Percentiles rank a stretch among this genome's conserved stretches.
These are phyloP conservation scores for Loris lydekkerianus DNA, from an alignment of 2,797 vertebrate species.

Conservation along the genomic window DNA sequence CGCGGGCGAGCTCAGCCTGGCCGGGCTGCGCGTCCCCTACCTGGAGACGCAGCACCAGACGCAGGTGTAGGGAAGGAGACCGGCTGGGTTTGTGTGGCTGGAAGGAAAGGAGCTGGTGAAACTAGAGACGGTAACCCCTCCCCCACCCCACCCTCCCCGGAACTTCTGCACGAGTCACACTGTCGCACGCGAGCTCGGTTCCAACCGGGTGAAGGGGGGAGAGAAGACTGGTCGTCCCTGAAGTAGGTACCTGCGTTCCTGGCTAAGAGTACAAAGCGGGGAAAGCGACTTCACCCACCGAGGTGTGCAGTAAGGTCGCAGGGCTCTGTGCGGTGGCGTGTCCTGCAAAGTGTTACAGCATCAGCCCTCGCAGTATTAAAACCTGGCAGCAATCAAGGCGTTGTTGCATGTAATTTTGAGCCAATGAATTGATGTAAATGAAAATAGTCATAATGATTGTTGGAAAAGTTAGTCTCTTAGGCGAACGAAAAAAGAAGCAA, in stretches of 20 bases:
- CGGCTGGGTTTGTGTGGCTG: slow-evolving; percentile 74
- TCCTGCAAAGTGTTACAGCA: slow-evolving; percentile 84
- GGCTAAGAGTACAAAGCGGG: slow-evolving; percentile 66
- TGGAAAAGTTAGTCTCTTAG: slow-evolving; percentile 70
- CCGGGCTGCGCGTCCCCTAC: slow-evolving; percentile 90
- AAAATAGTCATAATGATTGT: slow-evolving; percentile 62
- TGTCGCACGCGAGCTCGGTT: slow-evolving; percentile 81
- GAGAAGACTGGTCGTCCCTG: slow-evolving; percentile 75
- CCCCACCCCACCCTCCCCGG: slow-evolving; percentile 55
- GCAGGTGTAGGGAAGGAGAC: slow-evolving; percentile 92
- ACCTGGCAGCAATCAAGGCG: slow-evolving; percentile 60
- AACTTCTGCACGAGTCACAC: slow-evolving; percentile 79
- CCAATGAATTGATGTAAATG: slow-evolving; percentile 69
- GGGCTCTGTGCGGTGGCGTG: slow-evolving; percentile 56
- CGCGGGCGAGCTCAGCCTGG: slow-evolving; percentile 91
- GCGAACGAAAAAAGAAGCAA: slow-evolving; percentile 51
- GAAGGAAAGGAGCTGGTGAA: slow-evolving; percentile 58
- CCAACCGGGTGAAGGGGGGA: slow-evolving; percentile 51
- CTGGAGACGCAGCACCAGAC: slow-evolving; percentile 96
- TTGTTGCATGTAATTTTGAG: slow-evolving; percentile 78
- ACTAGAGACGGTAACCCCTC: slow-evolving; percentile 66
- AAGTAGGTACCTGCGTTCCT: slow-evolving; percentile 79
- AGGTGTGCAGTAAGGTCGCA: slow-evolving; percentile 32
- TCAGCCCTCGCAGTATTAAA: slow-evolving; percentile 82
- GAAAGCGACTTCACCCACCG: slow-evolving; percentile 30